phyloP scores from a whole-genome alignment of 2,113 vertebrate genomes.

The Pseudopipra pipra region DNA sequence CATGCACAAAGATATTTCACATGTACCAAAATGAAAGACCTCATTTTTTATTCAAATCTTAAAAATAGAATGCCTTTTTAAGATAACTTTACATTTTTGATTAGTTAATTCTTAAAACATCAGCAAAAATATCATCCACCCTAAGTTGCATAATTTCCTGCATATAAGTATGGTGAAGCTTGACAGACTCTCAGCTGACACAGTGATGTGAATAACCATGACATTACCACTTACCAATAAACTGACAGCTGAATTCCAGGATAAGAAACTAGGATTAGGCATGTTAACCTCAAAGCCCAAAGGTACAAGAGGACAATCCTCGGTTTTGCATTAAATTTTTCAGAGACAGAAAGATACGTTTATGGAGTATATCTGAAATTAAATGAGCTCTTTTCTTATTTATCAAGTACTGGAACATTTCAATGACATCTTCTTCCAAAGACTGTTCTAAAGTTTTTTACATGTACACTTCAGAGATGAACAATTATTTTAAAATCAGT shows the following conservation, averaged over 20 bases:
- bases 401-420: slow-evolving; percentile 3
- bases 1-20: background rate
- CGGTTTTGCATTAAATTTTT: background rate
- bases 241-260: slow-evolving; percentile 19
- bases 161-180: background rate
- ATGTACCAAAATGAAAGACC: background rate
- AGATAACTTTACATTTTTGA: background rate
- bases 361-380: background rate
- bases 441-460: background rate
- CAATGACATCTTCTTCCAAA: background rate
- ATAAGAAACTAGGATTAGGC: slow-evolving; percentile 20
- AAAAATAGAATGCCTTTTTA: background rate
- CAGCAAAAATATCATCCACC: background rate
- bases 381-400: slow-evolving; percentile 20
- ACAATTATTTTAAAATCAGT: slow-evolving; percentile 31
- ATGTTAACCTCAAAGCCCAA: slow-evolving; percentile 11
- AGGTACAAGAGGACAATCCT: background rate
- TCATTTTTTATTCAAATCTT: background rate
- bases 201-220: slow-evolving; percentile 32
- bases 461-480: background rate
- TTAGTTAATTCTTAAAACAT: background rate
- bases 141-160: background rate
- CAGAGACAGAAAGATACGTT: background rate
- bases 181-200: slow-evolving; percentile 17
- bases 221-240: background rate